phyloP scores from a whole-genome alignment of 2,797 vertebrate species.

The Mus caroli region DNA sequence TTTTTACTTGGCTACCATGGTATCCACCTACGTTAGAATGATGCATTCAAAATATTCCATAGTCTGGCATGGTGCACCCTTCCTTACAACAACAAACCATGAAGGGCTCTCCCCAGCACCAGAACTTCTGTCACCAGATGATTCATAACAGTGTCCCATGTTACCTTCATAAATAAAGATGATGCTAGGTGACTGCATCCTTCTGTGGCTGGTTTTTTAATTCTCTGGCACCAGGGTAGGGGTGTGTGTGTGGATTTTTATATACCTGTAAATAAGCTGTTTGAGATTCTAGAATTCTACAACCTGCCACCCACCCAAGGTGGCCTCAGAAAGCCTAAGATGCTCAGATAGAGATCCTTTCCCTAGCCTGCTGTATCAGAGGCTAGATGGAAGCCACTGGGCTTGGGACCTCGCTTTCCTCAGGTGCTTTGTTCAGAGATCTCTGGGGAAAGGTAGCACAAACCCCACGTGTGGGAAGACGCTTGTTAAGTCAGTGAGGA shows the following conservation, averaged over 20 bases:
- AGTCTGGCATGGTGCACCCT: neutral
- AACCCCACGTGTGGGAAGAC: neutral
- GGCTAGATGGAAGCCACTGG: neutral
- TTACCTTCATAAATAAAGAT: neutral
- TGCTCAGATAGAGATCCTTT: neutral
- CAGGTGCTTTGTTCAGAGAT: neutral
- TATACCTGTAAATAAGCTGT: neutral
- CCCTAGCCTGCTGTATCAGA: neutral
- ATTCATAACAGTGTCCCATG: neutral
- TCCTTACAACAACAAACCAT: neutral
- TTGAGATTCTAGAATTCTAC: conserved; percentile 27
- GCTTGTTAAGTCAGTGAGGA: neutral
- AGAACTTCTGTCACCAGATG: neutral
- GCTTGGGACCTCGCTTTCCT: neutral
- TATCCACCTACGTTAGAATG: neutral
- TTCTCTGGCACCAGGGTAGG: neutral
- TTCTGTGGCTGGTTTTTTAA: neutral
- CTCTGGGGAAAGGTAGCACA: neutral
- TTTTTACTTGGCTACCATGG: neutral
- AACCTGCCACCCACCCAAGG: neutral
- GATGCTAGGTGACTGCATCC: neutral
- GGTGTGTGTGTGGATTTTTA: neutral
- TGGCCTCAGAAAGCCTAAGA: neutral
- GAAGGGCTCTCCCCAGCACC: neutral
- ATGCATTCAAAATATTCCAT: neutral